A percentile compares a stretch with the other conserved stretches of the same genome.
Conservation (phyloP, 2,888 invertebrate species). For the Parnassius glacialis region DNA sequence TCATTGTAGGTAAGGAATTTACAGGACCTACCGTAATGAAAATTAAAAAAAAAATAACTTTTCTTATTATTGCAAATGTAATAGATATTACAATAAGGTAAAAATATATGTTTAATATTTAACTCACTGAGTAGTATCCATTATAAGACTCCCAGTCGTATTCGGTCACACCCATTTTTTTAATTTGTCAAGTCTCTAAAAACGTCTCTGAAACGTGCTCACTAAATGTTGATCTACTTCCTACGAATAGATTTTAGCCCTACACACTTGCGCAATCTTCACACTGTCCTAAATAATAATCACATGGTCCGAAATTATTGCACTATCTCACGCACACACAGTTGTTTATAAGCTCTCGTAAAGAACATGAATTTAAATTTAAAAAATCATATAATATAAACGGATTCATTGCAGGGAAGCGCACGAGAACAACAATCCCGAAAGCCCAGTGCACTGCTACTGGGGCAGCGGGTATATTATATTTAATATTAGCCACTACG, state of each 20-base stretch:
- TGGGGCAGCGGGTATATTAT: constrained; percentile 74
- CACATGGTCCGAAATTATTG: constrained; percentile 39
- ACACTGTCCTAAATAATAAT: constrained; percentile 41
- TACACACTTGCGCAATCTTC: constrained; percentile 42
- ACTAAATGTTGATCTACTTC: constrained; percentile 36
- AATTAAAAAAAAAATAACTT: too few relatives aligned
- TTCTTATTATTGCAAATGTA: too few relatives aligned
- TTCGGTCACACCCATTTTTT: constrained; percentile 76
- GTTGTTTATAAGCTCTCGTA: constrained; percentile 59
- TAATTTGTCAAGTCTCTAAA: constrained; percentile 41
- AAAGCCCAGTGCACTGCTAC: constrained; percentile 69
- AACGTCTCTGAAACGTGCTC: constrained; percentile 45
- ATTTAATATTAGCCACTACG: constrained; percentile 75
- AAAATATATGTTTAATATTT: neutral
- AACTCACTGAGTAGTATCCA: constrained; percentile 74
- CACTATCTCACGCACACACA: constrained; percentile 73
- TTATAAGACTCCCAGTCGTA: constrained; percentile 74
- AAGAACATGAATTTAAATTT: constrained; percentile 50
- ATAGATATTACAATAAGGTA: too few relatives aligned
- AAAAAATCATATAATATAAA: constrained; percentile 55
- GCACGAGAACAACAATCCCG: constrained; percentile 57
- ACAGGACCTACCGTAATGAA: too few relatives aligned
- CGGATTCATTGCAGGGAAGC: constrained; percentile 56
- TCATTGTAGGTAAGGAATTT: too few relatives aligned
- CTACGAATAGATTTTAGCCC: constrained; percentile 29